Percentiles rank a stretch among this genome's conserved stretches.
These are phyloP conservation scores for Eonycteris spelaea DNA, from an alignment of 2,113 vertebrate genomes.

Conservation along the genomic window DNA sequence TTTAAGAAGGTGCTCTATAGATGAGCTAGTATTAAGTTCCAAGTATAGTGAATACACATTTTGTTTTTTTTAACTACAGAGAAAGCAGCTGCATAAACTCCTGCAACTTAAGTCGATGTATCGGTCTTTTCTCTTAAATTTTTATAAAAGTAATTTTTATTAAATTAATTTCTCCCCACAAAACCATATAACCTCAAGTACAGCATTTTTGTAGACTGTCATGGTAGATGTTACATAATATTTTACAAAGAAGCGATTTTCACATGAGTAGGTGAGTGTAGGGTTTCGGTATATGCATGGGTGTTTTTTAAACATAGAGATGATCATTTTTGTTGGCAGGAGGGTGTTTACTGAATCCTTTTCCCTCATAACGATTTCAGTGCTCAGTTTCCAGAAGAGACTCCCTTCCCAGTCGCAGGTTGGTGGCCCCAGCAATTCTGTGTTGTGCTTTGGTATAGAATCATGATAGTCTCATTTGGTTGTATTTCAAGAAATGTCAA, in stretches of 20 bases:
- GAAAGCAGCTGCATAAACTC: conserved; percentile 55
- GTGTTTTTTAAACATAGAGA: neutral
- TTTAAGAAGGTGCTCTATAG: conserved; percentile 69
- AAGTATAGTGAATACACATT: conserved; percentile 22
- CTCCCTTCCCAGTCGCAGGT: neutral
- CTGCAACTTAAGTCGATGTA: neutral
- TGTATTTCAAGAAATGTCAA: neutral
- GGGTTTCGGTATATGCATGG: neutral
- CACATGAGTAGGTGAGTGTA: neutral
- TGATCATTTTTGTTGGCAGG: neutral
- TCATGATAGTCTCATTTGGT: neutral
- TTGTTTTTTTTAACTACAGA: conserved; percentile 48
- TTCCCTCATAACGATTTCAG: neutral
- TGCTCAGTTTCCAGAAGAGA: neutral
- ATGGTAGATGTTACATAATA: conserved; percentile 50
- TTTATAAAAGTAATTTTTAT: conserved; percentile 62
- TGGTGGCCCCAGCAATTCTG: neutral
- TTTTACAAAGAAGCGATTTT: conserved; percentile 61
- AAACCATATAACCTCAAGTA: conserved; percentile 62
- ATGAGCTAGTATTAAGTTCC: conserved; percentile 59
- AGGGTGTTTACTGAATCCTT: neutral
- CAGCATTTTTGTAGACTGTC: conserved; percentile 52
- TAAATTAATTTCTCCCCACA: conserved; percentile 45
- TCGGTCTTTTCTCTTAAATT: conserved; percentile 11
- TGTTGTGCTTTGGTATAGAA: conserved; percentile 70